Base-by-base conservation (phyloP, 2,888 invertebrate genomes). In the Atrina japonica region DNA sequence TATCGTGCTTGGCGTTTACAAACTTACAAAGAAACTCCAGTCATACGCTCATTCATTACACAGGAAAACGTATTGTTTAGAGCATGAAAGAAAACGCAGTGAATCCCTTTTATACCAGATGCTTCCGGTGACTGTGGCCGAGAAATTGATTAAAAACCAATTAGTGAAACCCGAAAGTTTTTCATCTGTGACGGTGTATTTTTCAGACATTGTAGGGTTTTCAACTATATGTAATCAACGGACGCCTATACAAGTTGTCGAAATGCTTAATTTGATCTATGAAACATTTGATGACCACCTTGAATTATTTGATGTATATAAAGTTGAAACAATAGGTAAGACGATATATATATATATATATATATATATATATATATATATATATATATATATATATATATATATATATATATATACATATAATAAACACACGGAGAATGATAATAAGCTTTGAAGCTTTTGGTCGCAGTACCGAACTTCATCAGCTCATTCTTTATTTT, bases 321-420 rank as follows among this genome's bases (percentile, higher is more conserved):
- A 83, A 58, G 79, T 82, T 6, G 81, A 82, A 69, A 81, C 82
- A 3, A 82, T n/a, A n/a, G n/a, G n/a, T n/a, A n/a, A n/a, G n/a
- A n/a, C n/a, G n/a, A n/a, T n/a, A n/a, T n/a, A n/a, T 82, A 56
- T n/a, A n/a, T n/a, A n/a, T n/a, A n/a, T n/a, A n/a, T n/a, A n/a
- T n/a, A n/a, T n/a, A n/a, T n/a, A n/a, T n/a, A n/a, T n/a, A n/a
- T n/a, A n/a, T n/a, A n/a, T n/a, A n/a, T n/a, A n/a, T n/a, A n/a
- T n/a, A 35, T 35, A 35, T 11, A 35, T 35, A 7, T 7, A 35
- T 35, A 7, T 5, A 7, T 7, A 5, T 7, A 11, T 35, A 35
- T 7, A 5, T 35, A 11, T 35, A 7, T 5, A 5, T 35, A 7
- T 11, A 35, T 35, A 35, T 7, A 35, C 35, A 5, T 35, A 7